phyloP scores from a whole-genome alignment of 1,140 invertebrate genomes.

The Acromyrmex heyeri region DNA sequence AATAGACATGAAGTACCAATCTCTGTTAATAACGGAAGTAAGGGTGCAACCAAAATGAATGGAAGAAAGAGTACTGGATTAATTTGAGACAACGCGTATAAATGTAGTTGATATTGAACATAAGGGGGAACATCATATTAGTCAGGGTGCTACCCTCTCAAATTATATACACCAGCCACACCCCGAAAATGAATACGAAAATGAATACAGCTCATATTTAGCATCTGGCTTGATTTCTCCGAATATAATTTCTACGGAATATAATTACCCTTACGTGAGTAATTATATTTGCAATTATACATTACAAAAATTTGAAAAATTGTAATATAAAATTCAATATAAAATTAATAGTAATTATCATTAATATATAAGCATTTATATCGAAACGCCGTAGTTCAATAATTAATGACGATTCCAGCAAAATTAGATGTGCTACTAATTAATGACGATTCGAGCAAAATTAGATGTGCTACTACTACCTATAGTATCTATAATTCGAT shows the following conservation, averaged over 20 bases:
- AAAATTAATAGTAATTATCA: not conserved
- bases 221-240: constrained; percentile 78
- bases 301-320: not conserved
- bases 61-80: constrained; percentile 82
- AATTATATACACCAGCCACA: constrained; percentile 77
- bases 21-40: constrained; percentile 48
- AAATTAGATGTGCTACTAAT: constrained; percentile 77
- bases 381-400: constrained; percentile 45
- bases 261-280: not conserved
- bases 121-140: constrained; percentile 53
- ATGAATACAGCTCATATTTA: constrained; percentile 62
- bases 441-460: constrained; percentile 63
- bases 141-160: constrained; percentile 73
- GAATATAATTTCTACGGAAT: not conserved
- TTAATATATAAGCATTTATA: not conserved
- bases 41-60: constrained; percentile 77
- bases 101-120: constrained; percentile 71
- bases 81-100: constrained; percentile 84
- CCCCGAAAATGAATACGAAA: constrained; percentile 72
- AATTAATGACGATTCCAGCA: constrained; percentile 59
- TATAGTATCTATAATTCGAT: constrained; percentile 82
- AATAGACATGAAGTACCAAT: constrained; percentile 50
- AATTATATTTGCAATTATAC: not conserved
- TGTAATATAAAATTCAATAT: not conserved
- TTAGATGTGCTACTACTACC: constrained; percentile 74